Conservation (phyloP, 1,140 invertebrate genomes). For the Nixonia krombeini region DNA sequence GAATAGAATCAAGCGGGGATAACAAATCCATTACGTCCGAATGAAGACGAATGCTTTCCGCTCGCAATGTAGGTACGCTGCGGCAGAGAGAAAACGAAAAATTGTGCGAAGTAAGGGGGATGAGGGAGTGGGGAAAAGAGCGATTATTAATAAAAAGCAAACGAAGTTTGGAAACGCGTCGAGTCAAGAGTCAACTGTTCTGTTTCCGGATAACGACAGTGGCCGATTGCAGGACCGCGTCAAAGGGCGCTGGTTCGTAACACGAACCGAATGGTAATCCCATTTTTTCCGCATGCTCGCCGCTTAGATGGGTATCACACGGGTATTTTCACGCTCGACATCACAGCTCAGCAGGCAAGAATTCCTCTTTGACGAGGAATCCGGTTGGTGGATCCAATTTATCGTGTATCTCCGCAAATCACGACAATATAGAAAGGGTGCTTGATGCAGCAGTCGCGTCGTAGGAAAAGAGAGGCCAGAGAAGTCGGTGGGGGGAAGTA, state of each 20-base stretch:
- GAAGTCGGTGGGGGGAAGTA: background rate
- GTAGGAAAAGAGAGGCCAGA: slow-evolving; percentile 8
- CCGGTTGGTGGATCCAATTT: slow-evolving; percentile 55
- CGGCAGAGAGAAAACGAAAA: too few relatives aligned
- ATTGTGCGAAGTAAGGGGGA: too few relatives aligned
- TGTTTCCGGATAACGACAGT: too few relatives aligned
- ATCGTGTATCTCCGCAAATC: slow-evolving; percentile 49
- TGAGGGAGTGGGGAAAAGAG: too few relatives aligned
- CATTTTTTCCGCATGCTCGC: slow-evolving; percentile 35
- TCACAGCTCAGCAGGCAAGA: slow-evolving; percentile 45
- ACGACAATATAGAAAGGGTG: slow-evolving; percentile 20
- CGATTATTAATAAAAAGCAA: too few relatives aligned
- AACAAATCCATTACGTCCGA: too few relatives aligned
- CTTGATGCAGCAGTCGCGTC: background rate
- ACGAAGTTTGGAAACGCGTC: too few relatives aligned
- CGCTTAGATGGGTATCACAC: slow-evolving; percentile 30
- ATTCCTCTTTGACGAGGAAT: slow-evolving; percentile 55
- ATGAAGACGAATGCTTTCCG: too few relatives aligned
- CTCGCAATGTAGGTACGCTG: too few relatives aligned
- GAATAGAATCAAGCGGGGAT: too few relatives aligned
- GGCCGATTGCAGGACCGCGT: background rate
- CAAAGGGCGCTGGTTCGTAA: slow-evolving; percentile 10
- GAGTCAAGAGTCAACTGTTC: too few relatives aligned
- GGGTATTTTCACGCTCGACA: slow-evolving; percentile 50
- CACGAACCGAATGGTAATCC: slow-evolving; percentile 15